Base-by-base conservation (phyloP, 2,888 invertebrate species). In the Microchrysa polita region DNA sequence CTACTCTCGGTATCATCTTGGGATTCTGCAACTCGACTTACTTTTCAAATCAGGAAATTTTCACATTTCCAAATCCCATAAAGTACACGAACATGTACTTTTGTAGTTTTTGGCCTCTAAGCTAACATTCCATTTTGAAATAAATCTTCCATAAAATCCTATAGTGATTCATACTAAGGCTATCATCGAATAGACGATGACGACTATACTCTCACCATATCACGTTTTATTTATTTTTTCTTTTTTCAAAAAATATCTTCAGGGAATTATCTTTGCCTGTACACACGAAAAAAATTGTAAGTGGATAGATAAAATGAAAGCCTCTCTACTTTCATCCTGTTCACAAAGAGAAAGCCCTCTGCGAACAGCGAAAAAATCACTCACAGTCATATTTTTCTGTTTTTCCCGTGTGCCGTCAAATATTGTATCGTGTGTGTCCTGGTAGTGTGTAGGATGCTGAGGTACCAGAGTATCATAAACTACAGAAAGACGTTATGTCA, bases 361-460 rank as follows among this genome's bases (percentile, higher is more conserved):
- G n/a, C n/a, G n/a, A n/a, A n/a, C n/a, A n/a, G n/a, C 60, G 40
- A 5, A 61, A 61, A 52, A 61, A 61, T 61, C 61, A 61, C 61
- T 42, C 27, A n/a, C 34, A 16, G 42, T 61, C 61, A 61, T 61
- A 40, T 20, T 42, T 34, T 42, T 18, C 16, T 42, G 4, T 34
- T 40, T 27, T 5, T 59, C 59, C 23, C 23, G 27, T 34, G 27
- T 34, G 22, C 23, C 7, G 59, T 27, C 14, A 59, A 59, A 59
- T 27, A 59, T 59, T 34, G 27, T 27, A 9, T 10, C 27, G 27
- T 34, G 27, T 34, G 7, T 34, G 27, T 34, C 5, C 23, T 34
- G n/a, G n/a, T n/a, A n/a, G n/a, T n/a, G n/a, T n/a, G n/a, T n/a
- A n/a, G n/a, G n/a, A n/a, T n/a, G n/a, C n/a, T n/a, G n/a, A n/a